Conservation (phyloP, 2,797 vertebrate species). For the Sebastes diaconus region DNA sequence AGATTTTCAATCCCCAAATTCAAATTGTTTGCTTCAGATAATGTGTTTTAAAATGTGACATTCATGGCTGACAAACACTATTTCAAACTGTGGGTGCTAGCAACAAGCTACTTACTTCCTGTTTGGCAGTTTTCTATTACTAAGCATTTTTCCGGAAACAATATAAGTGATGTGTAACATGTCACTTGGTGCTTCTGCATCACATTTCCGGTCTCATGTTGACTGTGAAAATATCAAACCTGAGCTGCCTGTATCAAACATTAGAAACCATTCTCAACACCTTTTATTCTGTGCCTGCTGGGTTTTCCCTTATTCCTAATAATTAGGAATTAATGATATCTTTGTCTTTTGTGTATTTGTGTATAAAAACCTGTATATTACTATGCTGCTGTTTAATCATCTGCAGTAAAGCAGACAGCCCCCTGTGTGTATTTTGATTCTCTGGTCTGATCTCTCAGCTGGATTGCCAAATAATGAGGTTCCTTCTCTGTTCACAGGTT, state of each 20-base stretch:
- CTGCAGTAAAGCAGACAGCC: not conserved
- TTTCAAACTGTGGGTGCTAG: not conserved
- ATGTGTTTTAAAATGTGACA: not conserved
- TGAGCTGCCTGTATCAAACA: not conserved
- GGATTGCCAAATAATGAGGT: not conserved
- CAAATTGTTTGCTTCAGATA: not conserved
- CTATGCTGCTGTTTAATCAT: not conserved
- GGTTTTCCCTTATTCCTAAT: not conserved
- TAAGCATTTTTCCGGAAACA: not conserved
- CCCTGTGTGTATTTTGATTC: not conserved
- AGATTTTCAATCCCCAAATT: not conserved
- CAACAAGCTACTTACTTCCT: not conserved
- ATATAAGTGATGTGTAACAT: not conserved
- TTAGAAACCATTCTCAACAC: not conserved
- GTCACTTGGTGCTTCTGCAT: not conserved
- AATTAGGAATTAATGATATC: not conserved
- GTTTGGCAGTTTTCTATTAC: not conserved
- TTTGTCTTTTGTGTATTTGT: not conserved
- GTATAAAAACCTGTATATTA: not conserved
- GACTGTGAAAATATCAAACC: not conserved
- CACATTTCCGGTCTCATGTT: constrained; percentile 9
- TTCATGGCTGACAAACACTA: not conserved
- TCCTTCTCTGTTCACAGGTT: constrained; percentile 80
- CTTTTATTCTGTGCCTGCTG: not conserved
- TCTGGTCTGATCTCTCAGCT: not conserved